Conservation (phyloP, 2,888 invertebrate species). For the Lutraria lutraria region DNA sequence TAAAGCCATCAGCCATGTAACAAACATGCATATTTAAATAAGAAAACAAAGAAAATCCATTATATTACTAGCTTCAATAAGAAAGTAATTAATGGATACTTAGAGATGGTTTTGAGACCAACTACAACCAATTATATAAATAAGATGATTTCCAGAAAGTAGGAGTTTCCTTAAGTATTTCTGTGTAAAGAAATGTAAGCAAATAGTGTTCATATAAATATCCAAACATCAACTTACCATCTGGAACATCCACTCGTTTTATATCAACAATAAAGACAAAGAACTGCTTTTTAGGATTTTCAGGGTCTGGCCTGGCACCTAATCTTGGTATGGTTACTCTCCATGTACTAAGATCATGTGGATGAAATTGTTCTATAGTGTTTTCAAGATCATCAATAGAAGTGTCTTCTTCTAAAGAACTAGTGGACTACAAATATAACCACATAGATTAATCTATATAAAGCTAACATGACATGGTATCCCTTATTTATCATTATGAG, state of each 20-base stretch:
- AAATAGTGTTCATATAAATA: not conserved
- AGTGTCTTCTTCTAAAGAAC: slow-evolving; percentile 76
- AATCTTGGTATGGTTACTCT: slow-evolving; percentile 90
- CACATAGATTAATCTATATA: not conserved
- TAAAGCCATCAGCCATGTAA: no score
- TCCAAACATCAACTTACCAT: slow-evolving; percentile 51
- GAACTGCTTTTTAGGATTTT: slow-evolving; percentile 85
- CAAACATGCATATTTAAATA: no score
- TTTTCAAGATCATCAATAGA: slow-evolving; percentile 59
- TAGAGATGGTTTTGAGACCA: no score
- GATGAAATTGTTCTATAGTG: slow-evolving; percentile 76
- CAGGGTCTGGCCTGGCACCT: slow-evolving; percentile 87
- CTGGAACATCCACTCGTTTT: slow-evolving; percentile 84
- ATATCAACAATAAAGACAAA: slow-evolving; percentile 87
- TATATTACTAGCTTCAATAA: no score
- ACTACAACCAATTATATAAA: no score
- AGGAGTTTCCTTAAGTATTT: no score
- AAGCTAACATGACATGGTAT: no score
- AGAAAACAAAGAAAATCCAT: no score
- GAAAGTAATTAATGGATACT: no score
- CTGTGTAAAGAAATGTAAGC: not conserved
- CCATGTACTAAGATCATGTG: slow-evolving; percentile 90
- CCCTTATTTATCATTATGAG: no score
- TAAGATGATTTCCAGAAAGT: no score
- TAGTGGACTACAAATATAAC: slow-evolving; percentile 69